Percentiles rank a stretch among this genome's conserved stretches.
These are phyloP conservation scores for Drosophila atroscutellata DNA, from an alignment of 2,888 invertebrate species.

Conservation along the genomic window DNA sequence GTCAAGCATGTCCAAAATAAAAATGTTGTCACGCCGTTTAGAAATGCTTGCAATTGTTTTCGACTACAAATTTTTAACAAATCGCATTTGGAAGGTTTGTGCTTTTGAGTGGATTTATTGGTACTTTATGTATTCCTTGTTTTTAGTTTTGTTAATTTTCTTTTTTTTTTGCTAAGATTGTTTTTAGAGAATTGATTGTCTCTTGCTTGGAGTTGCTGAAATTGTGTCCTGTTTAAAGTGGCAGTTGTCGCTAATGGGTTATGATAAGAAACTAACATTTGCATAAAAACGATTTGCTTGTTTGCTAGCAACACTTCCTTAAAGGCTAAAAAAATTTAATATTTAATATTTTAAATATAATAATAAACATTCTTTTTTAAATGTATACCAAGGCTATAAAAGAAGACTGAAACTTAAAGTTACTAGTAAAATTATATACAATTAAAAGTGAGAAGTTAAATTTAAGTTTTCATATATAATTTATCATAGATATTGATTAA, in stretches of 20 bases:
- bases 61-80: slow-evolving; percentile 69
- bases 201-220: slow-evolving; percentile 23
- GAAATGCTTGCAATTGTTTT: slow-evolving; percentile 60
- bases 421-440: not conserved
- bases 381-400: not conserved
- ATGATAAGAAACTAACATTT: slow-evolving; percentile 18
- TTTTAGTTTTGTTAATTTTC: slow-evolving; percentile 4
- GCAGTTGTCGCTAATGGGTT: slow-evolving; percentile 29
- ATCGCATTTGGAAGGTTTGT: slow-evolving; percentile 70
- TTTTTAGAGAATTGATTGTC: not conserved
- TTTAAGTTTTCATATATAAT: not conserved
- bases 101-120: slow-evolving; percentile 26
- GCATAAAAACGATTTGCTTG: not conserved
- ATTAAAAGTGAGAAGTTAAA: not conserved
- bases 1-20: slow-evolving; percentile 59
- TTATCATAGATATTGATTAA: not conserved
- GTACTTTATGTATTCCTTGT: slow-evolving; percentile 25
- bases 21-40: slow-evolving; percentile 63
- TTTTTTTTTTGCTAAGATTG: not conserved
- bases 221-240: slow-evolving; percentile 32
- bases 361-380: not conserved
- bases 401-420: not conserved
- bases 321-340: not conserved
- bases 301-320: not conserved
- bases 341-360: not conserved